A percentile compares a stretch with the other conserved stretches of the same genome.
phyloP scores from a whole-genome alignment of 2,888 invertebrate species.

The Apamea anceps region DNA sequence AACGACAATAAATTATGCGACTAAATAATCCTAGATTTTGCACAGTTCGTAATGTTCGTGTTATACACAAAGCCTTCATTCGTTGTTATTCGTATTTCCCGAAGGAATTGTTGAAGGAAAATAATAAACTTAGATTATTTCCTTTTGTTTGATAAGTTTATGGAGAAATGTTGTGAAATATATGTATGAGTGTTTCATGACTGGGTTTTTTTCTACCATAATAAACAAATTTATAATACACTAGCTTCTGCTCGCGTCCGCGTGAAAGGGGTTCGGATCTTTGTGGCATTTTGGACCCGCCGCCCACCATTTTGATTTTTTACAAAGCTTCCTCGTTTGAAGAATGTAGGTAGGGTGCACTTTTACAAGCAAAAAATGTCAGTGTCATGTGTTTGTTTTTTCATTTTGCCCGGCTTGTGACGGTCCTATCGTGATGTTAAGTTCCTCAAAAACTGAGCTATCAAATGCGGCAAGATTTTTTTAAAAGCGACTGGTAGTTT shows the following conservation, averaged over 20 bases:
- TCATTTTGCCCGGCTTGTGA: background rate
- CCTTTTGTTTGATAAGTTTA: slow-evolving; percentile 35
- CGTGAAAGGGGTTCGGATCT: background rate
- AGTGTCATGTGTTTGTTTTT: background rate
- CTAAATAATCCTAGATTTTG: slow-evolving; percentile 29
- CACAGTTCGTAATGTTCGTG: slow-evolving; percentile 31
- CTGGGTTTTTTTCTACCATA: background rate
- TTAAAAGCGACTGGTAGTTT: background rate
- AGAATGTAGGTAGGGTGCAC: background rate
- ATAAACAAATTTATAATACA: background rate
- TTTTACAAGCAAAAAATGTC: background rate
- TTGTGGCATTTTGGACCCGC: background rate
- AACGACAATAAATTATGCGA: slow-evolving; percentile 28
- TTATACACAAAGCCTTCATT: slow-evolving; percentile 11
- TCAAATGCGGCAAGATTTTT: background rate
- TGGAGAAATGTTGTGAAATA: slow-evolving; percentile 1
- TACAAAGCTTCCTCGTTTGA: background rate
- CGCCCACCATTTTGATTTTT: background rate
- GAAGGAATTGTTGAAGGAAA: slow-evolving; percentile 32
- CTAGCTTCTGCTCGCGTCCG: too few relatives aligned
- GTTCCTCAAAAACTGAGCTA: background rate
- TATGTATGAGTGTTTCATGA: background rate
- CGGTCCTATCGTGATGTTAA: background rate
- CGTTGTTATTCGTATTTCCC: slow-evolving; percentile 22
- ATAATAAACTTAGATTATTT: slow-evolving; percentile 45